Conservation (phyloP, 1,140 invertebrate genomes). For the Leptoteleia sp. region DNA sequence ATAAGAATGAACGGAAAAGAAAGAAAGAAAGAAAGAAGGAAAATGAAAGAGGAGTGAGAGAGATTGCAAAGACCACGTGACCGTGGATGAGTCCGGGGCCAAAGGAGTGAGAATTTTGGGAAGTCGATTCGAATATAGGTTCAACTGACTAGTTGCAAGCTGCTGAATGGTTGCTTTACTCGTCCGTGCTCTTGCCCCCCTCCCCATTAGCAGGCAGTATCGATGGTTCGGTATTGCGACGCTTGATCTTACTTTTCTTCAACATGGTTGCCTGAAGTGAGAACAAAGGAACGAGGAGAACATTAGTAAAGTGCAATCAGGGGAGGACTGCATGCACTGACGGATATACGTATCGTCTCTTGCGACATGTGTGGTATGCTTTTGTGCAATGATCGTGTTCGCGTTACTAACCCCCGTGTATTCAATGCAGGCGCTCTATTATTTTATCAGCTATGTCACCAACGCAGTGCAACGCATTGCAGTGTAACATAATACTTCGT, state of each 20-base stretch:
- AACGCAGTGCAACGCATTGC: too few relatives aligned
- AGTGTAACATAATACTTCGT: too few relatives aligned
- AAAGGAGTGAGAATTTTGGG: conserved; percentile 66
- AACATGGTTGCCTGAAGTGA: conserved; percentile 90
- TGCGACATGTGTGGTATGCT: conserved; percentile 44
- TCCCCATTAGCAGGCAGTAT: conserved; percentile 86
- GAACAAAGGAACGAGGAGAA: conserved; percentile 79
- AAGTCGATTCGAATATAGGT: conserved; percentile 65
- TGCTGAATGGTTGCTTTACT: conserved; percentile 78
- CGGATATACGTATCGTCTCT: conserved; percentile 71
- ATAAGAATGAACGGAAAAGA: conserved; percentile 27
- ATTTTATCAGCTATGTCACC: neutral
- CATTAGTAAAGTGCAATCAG: conserved; percentile 78
- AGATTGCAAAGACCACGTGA: too few relatives aligned
- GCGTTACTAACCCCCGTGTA: conserved; percentile 27
- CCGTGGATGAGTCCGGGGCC: conserved; percentile 9
- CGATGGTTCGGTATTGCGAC: conserved; percentile 92
- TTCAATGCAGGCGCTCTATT: neutral
- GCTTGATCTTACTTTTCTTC: conserved; percentile 97
- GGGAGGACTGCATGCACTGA: conserved; percentile 77
- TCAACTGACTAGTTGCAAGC: conserved; percentile 69
- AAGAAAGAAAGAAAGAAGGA: too few relatives aligned
- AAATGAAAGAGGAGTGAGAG: too few relatives aligned
- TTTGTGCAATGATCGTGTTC: conserved; percentile 52
- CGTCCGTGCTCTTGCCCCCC: conserved; percentile 84